Evolutionary conservation across 2,113 vertebrate species (phyloP).

Genomic region (Tyto alba): DNA sequence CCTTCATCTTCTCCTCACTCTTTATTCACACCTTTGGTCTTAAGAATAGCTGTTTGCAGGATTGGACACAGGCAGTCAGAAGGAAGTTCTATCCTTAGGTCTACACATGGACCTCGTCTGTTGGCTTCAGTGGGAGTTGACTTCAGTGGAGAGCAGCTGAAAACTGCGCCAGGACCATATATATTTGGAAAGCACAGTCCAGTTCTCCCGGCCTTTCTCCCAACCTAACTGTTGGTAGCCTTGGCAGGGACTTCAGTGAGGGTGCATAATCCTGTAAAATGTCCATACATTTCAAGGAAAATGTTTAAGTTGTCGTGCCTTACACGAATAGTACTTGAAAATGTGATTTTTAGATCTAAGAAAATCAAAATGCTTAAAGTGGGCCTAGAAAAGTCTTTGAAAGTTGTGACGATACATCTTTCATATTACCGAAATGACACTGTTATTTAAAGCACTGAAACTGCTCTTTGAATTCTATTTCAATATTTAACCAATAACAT

Average conservation of each 20-base stretch:
- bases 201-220: background rate
- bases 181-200: background rate
- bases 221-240: background rate
- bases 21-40: background rate
- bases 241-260: background rate
- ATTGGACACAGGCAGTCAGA: background rate
- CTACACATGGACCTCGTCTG: background rate
- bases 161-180: background rate
- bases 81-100: background rate
- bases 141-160: background rate
- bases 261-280: background rate
- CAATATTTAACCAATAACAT: conserved; percentile 65
- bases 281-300: background rate
- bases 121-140: background rate
- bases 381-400: conserved; percentile 8
- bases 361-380: conserved; percentile 5
- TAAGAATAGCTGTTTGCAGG: background rate
- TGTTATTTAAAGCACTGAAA: conserved; percentile 52
- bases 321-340: background rate
- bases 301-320: background rate
- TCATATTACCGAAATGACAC: conserved; percentile 52
- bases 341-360: background rate
- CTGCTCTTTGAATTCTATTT: conserved; percentile 57
- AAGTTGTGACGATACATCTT: conserved; percentile 27
- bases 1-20: background rate